These are phyloP conservation scores for Cactoblastis cactorum DNA, from an alignment of 2,888 invertebrate species.

Conservation along the genomic window DNA sequence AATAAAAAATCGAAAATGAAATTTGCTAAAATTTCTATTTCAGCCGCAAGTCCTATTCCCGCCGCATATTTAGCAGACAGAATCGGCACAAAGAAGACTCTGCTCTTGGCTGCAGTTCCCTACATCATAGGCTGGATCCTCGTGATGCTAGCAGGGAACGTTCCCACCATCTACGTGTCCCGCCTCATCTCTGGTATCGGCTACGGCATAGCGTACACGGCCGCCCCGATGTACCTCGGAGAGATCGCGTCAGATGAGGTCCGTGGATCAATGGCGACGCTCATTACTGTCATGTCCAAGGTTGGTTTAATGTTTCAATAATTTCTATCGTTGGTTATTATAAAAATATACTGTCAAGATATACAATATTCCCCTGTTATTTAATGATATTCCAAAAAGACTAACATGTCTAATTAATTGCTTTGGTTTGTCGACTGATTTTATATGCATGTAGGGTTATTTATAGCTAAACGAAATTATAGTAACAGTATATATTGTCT, in stretches of 20 bases:
- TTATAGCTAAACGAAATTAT: too few species aligned
- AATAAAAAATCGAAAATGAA: background rate
- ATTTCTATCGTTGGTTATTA: too few species aligned
- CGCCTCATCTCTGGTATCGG: conserved; percentile 82
- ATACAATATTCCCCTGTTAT: too few species aligned
- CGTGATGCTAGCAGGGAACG: conserved; percentile 78
- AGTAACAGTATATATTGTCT: too few species aligned
- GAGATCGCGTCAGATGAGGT: conserved; percentile 81
- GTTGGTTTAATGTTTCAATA: too few species aligned
- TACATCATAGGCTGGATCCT: conserved; percentile 82
- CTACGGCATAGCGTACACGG: conserved; percentile 80
- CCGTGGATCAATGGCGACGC: conserved; percentile 80
- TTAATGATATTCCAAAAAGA: too few species aligned
- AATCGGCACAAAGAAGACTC: conserved; percentile 82
- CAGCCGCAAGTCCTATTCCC: conserved; percentile 81
- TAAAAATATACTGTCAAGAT: too few species aligned
- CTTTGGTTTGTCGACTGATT: too few species aligned
- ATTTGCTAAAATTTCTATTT: conserved; percentile 26
- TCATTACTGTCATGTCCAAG: conserved; percentile 78
- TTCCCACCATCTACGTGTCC: conserved; percentile 78
- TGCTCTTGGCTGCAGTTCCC: conserved; percentile 79
- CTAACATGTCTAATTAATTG: too few species aligned
- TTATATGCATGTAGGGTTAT: too few species aligned
- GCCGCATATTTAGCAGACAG: conserved; percentile 82
- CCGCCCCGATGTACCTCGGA: conserved; percentile 81